Evolutionary conservation across 2,113 vertebrate species (phyloP).

Genomic region (Aptenodytes patagonicus): DNA sequence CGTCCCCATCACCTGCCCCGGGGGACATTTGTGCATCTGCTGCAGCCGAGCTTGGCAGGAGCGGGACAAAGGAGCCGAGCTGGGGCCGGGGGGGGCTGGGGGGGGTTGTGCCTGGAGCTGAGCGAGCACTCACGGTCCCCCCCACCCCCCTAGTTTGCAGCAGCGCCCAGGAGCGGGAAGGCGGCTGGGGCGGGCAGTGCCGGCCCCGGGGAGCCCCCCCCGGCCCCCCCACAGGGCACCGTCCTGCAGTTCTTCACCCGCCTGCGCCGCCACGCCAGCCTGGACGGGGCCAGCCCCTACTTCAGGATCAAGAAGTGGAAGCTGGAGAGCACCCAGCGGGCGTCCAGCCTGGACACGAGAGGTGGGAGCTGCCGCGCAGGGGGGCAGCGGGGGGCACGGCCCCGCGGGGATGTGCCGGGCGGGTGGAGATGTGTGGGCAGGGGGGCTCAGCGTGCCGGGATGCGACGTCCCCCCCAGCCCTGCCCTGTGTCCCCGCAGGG

Average conservation of each 20-base stretch:
- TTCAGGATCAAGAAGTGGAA: slow-evolving; percentile 98
- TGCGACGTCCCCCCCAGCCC: not conserved
- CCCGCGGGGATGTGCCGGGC: not conserved
- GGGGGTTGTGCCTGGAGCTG: too few relatives aligned
- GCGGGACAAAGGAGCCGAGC: too few relatives aligned
- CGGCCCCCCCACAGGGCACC: slow-evolving; percentile 68
- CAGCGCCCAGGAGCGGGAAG: too few relatives aligned
- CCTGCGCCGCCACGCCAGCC: slow-evolving; percentile 90
- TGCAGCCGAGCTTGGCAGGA: too few relatives aligned
- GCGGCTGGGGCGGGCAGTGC: not conserved
- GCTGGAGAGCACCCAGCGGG: slow-evolving; percentile 90
- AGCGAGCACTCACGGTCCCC: too few relatives aligned
- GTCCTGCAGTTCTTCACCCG: slow-evolving; percentile 91
- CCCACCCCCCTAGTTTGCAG: too few relatives aligned
- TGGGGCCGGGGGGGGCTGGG: too few relatives aligned
- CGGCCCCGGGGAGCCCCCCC: not conserved
- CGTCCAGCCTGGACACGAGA: slow-evolving; percentile 93
- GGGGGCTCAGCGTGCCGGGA: not conserved
- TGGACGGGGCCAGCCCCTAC: slow-evolving; percentile 93
- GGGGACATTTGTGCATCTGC: too few relatives aligned
- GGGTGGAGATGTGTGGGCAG: not conserved
- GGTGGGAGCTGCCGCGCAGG: slow-evolving; percentile 66
- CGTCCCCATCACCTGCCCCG: too few relatives aligned
- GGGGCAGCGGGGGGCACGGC: not conserved
- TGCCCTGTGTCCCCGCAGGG: slow-evolving; percentile 50